phyloP scores from a whole-genome alignment of 2,113 vertebrate genomes.

The Dipodomys merriami region DNA sequence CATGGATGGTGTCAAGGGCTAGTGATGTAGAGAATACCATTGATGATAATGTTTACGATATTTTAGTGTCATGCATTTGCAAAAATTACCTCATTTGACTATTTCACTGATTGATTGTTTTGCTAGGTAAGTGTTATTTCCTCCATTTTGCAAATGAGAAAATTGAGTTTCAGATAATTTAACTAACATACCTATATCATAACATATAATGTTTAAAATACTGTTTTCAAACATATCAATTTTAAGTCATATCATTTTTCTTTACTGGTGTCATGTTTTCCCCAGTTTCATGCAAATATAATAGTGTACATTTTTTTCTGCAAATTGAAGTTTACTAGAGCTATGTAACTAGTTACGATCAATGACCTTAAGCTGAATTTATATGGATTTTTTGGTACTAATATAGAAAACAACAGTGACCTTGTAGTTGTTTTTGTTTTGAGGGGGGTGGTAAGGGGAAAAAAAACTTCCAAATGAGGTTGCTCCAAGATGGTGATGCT shows the following conservation, averaged over 20 bases:
- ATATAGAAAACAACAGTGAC: background rate
- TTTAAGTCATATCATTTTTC: background rate
- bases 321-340: background rate
- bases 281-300: background rate
- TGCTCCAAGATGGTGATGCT: background rate
- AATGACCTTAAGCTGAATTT: background rate
- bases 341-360: background rate
- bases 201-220: background rate
- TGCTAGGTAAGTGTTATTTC: background rate
- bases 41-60: background rate
- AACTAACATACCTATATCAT: background rate
- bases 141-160: slow-evolving; percentile 8
- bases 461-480: background rate
- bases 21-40: background rate
- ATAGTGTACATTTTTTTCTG: background rate
- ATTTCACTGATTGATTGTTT: background rate
- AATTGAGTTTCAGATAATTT: background rate
- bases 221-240: slow-evolving; percentile 4
- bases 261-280: background rate
- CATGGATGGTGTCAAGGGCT: background rate
- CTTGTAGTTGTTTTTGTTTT: background rate
- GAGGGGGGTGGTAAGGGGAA: background rate
- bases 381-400: background rate
- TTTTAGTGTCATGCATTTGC: background rate
- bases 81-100: background rate